Evolutionary conservation across 2,113 vertebrate species (phyloP).

Genomic region (Australoheros scitulus): DNA sequence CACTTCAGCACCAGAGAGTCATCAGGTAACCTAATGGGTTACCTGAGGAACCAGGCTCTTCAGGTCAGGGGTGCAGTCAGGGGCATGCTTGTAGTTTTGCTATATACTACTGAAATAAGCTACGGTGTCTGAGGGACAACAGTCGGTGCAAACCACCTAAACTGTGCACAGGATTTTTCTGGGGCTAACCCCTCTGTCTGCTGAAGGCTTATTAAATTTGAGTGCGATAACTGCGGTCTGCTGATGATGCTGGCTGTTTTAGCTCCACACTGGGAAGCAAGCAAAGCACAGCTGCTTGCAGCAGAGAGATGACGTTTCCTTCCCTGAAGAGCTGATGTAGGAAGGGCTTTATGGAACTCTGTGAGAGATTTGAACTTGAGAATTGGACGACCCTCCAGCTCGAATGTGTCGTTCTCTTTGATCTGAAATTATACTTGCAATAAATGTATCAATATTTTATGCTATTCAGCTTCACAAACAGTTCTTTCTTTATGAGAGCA

Average conservation of each 20-base stretch:
- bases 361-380: background rate
- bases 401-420: background rate
- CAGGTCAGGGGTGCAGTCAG: no score
- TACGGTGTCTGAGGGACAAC: background rate
- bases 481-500: background rate
- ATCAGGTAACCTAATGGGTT: no score
- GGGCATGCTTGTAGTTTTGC: no score
- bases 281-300: background rate
- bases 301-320: rapidly evolving
- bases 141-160: background rate
- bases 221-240: background rate
- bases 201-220: background rate
- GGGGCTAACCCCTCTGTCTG: background rate
- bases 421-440: no score
- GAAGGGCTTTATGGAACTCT: background rate
- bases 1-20: no score
- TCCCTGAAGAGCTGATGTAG: background rate
- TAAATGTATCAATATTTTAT: no score
- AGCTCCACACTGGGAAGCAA: background rate
- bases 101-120: background rate
- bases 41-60: no score
- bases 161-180: background rate
- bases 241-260: background rate
- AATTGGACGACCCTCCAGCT: background rate
- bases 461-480: background rate